Evolutionary conservation across 2,888 invertebrate genomes (phyloP).

Genomic region (Ectemnius continuus): DNA sequence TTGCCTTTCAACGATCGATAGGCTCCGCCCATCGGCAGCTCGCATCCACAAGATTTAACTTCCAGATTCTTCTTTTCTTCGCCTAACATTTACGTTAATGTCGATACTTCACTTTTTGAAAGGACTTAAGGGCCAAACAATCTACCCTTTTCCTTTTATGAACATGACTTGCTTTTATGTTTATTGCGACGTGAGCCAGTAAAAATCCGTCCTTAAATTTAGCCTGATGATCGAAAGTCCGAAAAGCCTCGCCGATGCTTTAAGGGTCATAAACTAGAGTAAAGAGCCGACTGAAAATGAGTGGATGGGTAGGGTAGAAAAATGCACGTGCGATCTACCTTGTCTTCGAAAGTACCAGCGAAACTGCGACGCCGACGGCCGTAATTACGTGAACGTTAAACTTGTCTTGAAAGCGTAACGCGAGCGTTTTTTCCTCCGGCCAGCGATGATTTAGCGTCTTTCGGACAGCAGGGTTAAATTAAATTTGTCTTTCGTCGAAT

Average conservation of each 20-base stretch:
- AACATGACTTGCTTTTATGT: too few relatives aligned
- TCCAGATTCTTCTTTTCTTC: too few relatives aligned
- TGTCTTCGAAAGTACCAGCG: slow-evolving; percentile 28
- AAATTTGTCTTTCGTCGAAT: too few relatives aligned
- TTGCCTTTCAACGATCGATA: too few relatives aligned
- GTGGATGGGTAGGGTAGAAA: slow-evolving; percentile 13
- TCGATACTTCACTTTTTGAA: too few relatives aligned
- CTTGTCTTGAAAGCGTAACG: slow-evolving; percentile 38
- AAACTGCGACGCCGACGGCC: slow-evolving; percentile 53
- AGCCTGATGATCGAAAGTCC: not conserved
- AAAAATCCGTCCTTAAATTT: too few relatives aligned
- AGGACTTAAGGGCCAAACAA: too few relatives aligned
- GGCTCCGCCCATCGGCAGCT: too few relatives aligned
- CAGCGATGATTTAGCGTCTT: slow-evolving; percentile 32
- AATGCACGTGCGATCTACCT: not conserved
- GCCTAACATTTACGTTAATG: too few relatives aligned
- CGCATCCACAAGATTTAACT: too few relatives aligned
- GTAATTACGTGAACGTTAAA: slow-evolving; percentile 68
- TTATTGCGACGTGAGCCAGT: too few relatives aligned
- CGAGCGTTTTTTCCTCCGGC: not conserved
- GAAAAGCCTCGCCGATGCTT: slow-evolving; percentile 33
- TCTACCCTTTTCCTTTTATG: too few relatives aligned
- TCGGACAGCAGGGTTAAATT: not conserved
- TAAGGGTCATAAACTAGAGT: slow-evolving; percentile 49
- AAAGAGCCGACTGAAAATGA: slow-evolving; percentile 24